Evolutionary conservation across 2,888 invertebrate species (phyloP).

Genomic region (Lithophane ornitopus): DNA sequence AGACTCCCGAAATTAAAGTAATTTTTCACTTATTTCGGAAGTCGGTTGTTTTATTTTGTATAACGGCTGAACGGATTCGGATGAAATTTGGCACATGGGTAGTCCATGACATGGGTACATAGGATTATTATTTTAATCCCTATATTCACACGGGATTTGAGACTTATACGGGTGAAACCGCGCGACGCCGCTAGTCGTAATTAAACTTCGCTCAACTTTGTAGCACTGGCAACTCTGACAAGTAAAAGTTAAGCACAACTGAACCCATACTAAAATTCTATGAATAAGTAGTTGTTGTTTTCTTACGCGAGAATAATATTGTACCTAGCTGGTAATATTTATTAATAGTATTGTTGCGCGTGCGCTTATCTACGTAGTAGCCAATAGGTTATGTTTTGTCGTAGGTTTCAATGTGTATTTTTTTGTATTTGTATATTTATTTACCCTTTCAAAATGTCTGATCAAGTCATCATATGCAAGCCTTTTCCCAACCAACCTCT

Average conservation of each 20-base stretch:
- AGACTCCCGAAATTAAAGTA: too few relatives aligned
- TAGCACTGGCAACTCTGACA: background rate
- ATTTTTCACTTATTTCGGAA: too few relatives aligned
- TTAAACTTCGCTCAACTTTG: background rate
- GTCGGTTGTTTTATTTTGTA: too few relatives aligned
- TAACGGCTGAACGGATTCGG: too few relatives aligned
- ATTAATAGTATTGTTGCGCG: slow-evolving; percentile 9
- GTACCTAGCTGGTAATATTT: slow-evolving; percentile 1
- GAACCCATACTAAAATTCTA: slow-evolving; percentile 9
- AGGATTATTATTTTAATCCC: too few relatives aligned
- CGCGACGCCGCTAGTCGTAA: background rate
- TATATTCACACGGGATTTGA: too few relatives aligned
- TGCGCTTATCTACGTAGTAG: background rate
- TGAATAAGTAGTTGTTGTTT: slow-evolving; percentile 24
- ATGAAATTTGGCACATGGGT: too few relatives aligned
- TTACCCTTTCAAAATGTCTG: background rate
- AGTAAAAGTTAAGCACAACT: background rate
- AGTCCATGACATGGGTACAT: too few relatives aligned
- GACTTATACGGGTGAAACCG: too few relatives aligned
- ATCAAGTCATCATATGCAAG: background rate
- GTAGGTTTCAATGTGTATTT: background rate
- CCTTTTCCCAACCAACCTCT: background rate
- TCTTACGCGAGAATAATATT: slow-evolving; percentile 16
- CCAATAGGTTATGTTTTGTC: slow-evolving; percentile 6
- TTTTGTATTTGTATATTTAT: background rate